These are phyloP conservation scores for Argya squamiceps DNA, from an alignment of 2,797 vertebrate genomes.

Conservation along the genomic window DNA sequence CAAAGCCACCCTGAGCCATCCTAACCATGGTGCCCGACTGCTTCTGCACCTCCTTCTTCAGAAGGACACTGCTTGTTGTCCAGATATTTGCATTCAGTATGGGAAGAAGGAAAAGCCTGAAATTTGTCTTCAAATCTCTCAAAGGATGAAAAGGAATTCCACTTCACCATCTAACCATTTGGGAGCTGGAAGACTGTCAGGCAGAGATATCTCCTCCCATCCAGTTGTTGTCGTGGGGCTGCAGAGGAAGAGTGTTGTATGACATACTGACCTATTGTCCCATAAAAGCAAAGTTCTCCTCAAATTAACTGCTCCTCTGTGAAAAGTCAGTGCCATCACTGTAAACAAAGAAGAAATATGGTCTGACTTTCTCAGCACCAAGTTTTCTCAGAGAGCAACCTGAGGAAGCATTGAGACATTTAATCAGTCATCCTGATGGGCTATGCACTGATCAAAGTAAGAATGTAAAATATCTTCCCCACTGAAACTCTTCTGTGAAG, in stretches of 20 bases:
- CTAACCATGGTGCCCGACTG: fast-evolving
- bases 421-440: neutral
- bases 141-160: neutral
- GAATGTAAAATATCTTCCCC: neutral
- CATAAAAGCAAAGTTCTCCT: neutral
- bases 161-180: neutral
- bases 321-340: neutral
- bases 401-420: neutral
- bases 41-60: neutral
- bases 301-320: neutral
- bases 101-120: neutral
- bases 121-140: neutral
- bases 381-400: neutral
- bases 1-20: neutral
- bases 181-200: neutral
- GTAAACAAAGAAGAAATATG: constrained; percentile 36
- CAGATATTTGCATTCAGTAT: neutral
- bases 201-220: neutral
- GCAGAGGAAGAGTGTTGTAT: constrained; percentile 54
- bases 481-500: neutral
- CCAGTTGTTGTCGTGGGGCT: neutral
- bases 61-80: neutral
- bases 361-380: neutral
- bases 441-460: neutral
- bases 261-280: constrained; percentile 57